A percentile compares a stretch with the other conserved stretches of the same genome.
Conservation (phyloP, 2,113 vertebrate species). For the Dicerorhinus sumatrensis region DNA sequence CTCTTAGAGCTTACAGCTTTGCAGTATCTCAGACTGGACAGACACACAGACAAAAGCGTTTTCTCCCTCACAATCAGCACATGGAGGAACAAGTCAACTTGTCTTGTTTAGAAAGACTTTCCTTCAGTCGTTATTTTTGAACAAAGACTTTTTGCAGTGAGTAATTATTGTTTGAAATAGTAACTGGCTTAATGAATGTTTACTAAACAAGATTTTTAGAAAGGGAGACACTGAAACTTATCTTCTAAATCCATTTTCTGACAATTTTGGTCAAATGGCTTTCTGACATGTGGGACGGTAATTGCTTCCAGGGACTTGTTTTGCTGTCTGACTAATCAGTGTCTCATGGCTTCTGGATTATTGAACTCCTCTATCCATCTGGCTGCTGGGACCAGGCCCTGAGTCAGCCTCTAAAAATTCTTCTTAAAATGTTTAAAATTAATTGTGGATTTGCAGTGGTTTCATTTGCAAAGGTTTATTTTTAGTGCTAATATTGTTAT, state of each 20-base stretch:
- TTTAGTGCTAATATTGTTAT: constrained; percentile 28
- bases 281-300: constrained; percentile 37
- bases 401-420: constrained; percentile 68
- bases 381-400: constrained; percentile 61
- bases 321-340: constrained; percentile 51
- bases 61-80: neutral
- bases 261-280: constrained; percentile 41
- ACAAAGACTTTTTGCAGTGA: neutral
- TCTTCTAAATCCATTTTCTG: constrained; percentile 36
- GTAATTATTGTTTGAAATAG: neutral
- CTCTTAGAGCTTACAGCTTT: neutral
- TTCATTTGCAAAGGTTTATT: constrained; percentile 68
- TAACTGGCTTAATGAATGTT: constrained; percentile 35
- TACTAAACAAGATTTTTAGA: constrained; percentile 43
- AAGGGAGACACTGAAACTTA: constrained; percentile 6
- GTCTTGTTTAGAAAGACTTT: neutral
- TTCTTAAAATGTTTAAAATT: constrained; percentile 75
- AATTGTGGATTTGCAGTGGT: constrained; percentile 48
- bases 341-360: constrained; percentile 38
- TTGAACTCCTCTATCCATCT: constrained; percentile 61
- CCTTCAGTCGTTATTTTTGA: neutral
- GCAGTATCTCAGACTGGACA: neutral
- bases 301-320: constrained; percentile 61
- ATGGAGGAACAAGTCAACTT: neutral
- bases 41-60: neutral